Percentiles rank a stretch among this genome's conserved stretches.
Conservation (phyloP, 2,888 invertebrate genomes). For the Xylophagus ater region DNA sequence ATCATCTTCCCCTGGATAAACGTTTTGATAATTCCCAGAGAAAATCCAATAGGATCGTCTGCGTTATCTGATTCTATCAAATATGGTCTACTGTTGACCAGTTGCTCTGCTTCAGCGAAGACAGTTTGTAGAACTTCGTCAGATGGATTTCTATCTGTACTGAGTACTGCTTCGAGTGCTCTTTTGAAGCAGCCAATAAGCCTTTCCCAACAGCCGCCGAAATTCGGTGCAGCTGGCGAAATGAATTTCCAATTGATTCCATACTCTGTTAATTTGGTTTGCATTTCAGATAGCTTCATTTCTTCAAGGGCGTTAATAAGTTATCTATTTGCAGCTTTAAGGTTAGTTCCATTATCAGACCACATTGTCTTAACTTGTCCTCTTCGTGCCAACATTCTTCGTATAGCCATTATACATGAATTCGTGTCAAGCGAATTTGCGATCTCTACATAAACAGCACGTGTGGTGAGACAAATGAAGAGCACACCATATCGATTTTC, state of each 20-base stretch:
- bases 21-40: slow-evolving; percentile 7
- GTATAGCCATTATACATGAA: slow-evolving; percentile 13
- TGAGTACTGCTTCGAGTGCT: slow-evolving; percentile 15
- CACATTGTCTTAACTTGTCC: too few relatives aligned
- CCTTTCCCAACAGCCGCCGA: too few relatives aligned
- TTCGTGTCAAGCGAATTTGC: slow-evolving; percentile 12
- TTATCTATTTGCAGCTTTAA: slow-evolving; percentile 11
- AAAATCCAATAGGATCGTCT: slow-evolving; percentile 9
- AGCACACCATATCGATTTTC: slow-evolving; percentile 14
- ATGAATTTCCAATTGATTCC: too few relatives aligned
- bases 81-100: too few relatives aligned
- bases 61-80: too few relatives aligned
- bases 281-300: too few relatives aligned
- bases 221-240: slow-evolving; percentile 19
- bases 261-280: too few relatives aligned
- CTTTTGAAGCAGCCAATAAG: too few relatives aligned
- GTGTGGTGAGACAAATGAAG: slow-evolving; percentile 16
- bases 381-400: slow-evolving; percentile 14
- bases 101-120: too few relatives aligned
- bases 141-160: slow-evolving; percentile 15
- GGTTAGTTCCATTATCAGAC: too few relatives aligned
- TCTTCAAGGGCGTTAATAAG: slow-evolving; percentile 9
- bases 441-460: slow-evolving; percentile 17
- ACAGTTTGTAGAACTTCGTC: slow-evolving; percentile 17
- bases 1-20: slow-evolving; percentile 7